phyloP scores from a whole-genome alignment of 2,113 vertebrate species.

The Pelobates fuscus region DNA sequence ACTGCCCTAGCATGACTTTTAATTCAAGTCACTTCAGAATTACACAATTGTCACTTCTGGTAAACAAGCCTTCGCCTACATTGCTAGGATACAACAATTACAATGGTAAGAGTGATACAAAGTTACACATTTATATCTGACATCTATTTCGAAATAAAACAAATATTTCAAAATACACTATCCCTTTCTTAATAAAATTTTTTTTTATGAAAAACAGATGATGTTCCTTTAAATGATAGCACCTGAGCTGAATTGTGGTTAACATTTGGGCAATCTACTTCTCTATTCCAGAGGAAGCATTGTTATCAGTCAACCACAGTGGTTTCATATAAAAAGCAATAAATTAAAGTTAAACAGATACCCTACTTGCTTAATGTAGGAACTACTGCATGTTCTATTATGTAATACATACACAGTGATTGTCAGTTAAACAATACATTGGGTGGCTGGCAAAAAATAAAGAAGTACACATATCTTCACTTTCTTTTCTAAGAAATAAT shows the following conservation, averaged over 20 bases:
- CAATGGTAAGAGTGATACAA: no score
- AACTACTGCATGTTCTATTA: slow-evolving; percentile 7
- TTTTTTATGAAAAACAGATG: no score
- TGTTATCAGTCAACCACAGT: slow-evolving; percentile 40
- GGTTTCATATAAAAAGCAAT: slow-evolving; percentile 15
- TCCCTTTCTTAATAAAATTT: no score
- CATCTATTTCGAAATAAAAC: no score
- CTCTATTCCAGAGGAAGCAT: slow-evolving; percentile 37
- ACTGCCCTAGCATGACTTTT: no score
- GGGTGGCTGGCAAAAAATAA: neutral
- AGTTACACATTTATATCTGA: no score
- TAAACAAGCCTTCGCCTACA: no score
- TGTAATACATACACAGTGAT: slow-evolving; percentile 18
- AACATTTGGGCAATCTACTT: slow-evolving; percentile 24
- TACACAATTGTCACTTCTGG: no score
- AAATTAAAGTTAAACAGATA: slow-evolving; percentile 17
- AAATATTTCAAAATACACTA: no score
- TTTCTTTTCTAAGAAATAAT: slow-evolving; percentile 47
- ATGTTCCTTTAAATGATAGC: no score
- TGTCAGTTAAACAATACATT: slow-evolving; percentile 24
- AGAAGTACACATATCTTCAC: neutral
- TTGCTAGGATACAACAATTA: no score
- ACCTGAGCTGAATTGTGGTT: neutral
- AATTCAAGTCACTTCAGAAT: no score
- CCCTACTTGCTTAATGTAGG: neutral